Evolutionary conservation across 2,797 vertebrate species (phyloP).

Genomic region (Cichlasoma orientale): DNA sequence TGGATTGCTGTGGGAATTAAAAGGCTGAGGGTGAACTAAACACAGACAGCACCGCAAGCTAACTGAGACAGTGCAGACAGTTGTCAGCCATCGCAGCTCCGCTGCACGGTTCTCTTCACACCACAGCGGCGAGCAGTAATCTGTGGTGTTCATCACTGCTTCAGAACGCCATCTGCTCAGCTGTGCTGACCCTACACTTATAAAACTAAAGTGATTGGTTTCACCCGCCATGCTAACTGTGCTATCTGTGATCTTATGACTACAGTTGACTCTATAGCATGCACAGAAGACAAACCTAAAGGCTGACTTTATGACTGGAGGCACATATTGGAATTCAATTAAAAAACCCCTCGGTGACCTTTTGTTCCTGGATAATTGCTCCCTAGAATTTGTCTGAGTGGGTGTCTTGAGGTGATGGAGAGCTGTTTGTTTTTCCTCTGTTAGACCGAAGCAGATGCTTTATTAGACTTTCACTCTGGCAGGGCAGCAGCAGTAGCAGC

Average conservation of each 20-base stretch:
- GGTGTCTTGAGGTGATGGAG: constrained; percentile 54
- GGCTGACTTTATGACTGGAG: constrained; percentile 75
- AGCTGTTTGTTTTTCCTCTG: constrained; percentile 42
- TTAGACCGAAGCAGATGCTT: constrained; percentile 39
- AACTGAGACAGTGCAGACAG: constrained; percentile 49
- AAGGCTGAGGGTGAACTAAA: constrained; percentile 65
- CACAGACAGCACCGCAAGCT: constrained; percentile 48
- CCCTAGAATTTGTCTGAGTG: constrained; percentile 68
- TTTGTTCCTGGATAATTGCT: constrained; percentile 85
- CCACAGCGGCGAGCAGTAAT: constrained; percentile 50
- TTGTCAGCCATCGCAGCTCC: constrained; percentile 42
- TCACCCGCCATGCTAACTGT: constrained; percentile 35
- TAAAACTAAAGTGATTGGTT: constrained; percentile 60
- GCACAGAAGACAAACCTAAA: constrained; percentile 48
- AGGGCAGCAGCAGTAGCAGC: constrained; percentile 27
- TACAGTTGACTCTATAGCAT: constrained; percentile 52
- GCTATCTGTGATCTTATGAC: constrained; percentile 65
- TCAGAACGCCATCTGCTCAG: constrained; percentile 67
- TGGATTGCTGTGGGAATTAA: constrained; percentile 77
- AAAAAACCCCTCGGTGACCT: constrained; percentile 81
- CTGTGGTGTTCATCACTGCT: constrained; percentile 42
- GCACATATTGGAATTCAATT: constrained; percentile 88
- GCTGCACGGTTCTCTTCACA: constrained; percentile 41
- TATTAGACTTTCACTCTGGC: constrained; percentile 39
- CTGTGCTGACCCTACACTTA: constrained; percentile 29